phyloP scores from a whole-genome alignment of 2,888 invertebrate genomes.

The Tetragnatha montana region DNA sequence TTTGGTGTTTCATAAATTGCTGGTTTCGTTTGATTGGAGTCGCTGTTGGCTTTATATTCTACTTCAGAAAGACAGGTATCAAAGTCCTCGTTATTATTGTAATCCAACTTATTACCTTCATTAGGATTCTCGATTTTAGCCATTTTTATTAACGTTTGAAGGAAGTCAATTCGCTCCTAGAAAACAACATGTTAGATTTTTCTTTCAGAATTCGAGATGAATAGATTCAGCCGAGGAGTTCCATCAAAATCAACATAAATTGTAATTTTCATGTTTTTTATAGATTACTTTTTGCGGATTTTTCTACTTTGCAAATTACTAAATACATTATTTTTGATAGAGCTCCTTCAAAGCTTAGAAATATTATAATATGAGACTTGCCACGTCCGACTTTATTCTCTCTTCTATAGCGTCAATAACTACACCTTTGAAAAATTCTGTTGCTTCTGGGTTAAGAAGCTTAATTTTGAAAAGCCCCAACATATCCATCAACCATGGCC shows the following conservation, averaged over 20 bases:
- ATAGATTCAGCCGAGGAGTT: neutral
- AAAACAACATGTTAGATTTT: slow-evolving; percentile 3
- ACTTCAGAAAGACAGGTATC: no score
- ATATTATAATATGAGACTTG: slow-evolving; percentile 26
- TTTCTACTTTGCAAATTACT: neutral
- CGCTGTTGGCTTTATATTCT: no score
- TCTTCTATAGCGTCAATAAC: slow-evolving; percentile 50
- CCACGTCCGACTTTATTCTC: slow-evolving; percentile 35
- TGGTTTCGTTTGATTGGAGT: no score
- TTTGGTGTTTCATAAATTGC: no score
- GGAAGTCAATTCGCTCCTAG: slow-evolving; percentile 49
- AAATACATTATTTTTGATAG: neutral
- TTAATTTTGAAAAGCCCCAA: slow-evolving; percentile 33
- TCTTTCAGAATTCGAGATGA: slow-evolving; percentile 1
- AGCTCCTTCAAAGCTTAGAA: neutral
- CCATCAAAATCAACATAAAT: neutral
- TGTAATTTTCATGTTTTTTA: neutral
- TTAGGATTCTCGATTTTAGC: slow-evolving; percentile 4
- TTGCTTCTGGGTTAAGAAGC: slow-evolving; percentile 58
- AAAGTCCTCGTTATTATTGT: no score
- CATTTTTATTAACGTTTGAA: slow-evolving; percentile 40
- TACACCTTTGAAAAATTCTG: slow-evolving; percentile 40
- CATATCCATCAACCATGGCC: slow-evolving; percentile 39
- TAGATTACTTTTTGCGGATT: neutral
- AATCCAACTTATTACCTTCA: no score